Evolutionary conservation across 2,113 vertebrate species (phyloP).

Genomic region (Oceanites oceanicus): DNA sequence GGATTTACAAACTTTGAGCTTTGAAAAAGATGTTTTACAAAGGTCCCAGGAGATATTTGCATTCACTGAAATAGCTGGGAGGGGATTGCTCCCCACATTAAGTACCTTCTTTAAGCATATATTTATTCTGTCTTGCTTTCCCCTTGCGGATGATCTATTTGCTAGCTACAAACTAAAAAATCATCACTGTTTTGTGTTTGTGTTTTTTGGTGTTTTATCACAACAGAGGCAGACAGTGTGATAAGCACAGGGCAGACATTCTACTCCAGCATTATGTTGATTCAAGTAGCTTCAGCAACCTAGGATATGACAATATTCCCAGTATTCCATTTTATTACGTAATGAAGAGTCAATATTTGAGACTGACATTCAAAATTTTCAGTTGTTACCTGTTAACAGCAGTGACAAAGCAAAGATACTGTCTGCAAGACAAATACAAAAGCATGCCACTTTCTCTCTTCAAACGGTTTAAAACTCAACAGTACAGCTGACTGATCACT

Average conservation of each 20-base stretch:
- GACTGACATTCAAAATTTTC: background rate
- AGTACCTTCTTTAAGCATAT: background rate
- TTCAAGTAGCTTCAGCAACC: background rate
- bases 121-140: background rate
- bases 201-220: background rate
- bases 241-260: background rate
- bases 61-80: background rate
- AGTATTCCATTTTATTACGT: background rate
- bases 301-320: background rate
- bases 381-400: background rate
- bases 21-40: background rate
- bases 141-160: background rate
- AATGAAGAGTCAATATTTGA: background rate
- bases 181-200: background rate
- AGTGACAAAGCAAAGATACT: background rate
- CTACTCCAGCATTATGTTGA: background rate
- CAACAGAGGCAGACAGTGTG: background rate
- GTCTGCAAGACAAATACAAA: background rate
- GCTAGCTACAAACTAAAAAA: background rate
- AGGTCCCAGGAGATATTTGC: background rate
- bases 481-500: background rate
- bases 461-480: background rate
- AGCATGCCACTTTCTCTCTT: background rate
- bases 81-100: background rate
- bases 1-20: background rate